These are phyloP conservation scores for Conus ventricosus DNA, from an alignment of 1,140 invertebrate genomes.

Conservation along the genomic window DNA sequence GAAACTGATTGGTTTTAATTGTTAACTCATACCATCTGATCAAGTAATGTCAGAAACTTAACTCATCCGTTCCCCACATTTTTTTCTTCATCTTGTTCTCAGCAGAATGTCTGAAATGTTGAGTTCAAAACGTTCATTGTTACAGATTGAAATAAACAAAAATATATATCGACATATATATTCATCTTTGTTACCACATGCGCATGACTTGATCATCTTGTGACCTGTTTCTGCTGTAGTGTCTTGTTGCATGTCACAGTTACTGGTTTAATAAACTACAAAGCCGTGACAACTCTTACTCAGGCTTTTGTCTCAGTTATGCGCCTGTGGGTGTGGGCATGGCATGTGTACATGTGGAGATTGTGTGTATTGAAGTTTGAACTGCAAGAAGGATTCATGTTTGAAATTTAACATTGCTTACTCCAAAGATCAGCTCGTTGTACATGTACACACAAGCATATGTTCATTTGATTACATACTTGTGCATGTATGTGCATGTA, in stretches of 20 bases:
- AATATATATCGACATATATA: neutral
- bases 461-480: too few relatives aligned
- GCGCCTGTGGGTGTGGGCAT: neutral
- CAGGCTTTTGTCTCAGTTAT: neutral
- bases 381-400: too few relatives aligned
- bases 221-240: constrained; percentile 15
- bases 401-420: neutral
- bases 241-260: constrained; percentile 13
- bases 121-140: neutral
- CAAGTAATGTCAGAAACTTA: too few relatives aligned
- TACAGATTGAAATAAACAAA: neutral
- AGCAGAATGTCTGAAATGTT: neutral
- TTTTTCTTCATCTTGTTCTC: neutral
- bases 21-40: too few relatives aligned
- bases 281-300: neutral
- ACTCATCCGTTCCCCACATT: neutral
- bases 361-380: neutral
- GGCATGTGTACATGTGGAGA: neutral
- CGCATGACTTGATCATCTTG: neutral
- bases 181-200: neutral
- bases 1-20: too few relatives aligned
- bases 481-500: neutral
- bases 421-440: neutral
- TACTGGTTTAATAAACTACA: neutral
- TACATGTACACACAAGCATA: neutral